These are phyloP conservation scores for Ceratosolen solmsi DNA, from an alignment of 1,140 invertebrate species.

Conservation along the genomic window DNA sequence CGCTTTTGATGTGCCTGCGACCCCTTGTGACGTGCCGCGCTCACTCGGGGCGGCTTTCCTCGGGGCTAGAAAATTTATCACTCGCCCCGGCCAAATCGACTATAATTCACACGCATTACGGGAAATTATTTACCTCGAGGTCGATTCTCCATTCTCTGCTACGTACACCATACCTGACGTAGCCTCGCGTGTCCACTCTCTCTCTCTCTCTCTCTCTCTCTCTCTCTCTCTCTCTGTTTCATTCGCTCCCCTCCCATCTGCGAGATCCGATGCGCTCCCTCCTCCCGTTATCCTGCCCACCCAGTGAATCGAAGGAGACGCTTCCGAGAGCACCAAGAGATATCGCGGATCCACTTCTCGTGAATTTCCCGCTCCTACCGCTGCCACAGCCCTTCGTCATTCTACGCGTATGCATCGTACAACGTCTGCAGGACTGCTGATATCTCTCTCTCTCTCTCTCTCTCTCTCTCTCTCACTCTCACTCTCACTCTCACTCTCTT, in stretches of 20 bases:
- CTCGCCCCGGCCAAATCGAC: neutral
- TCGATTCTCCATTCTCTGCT: neutral
- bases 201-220: neutral
- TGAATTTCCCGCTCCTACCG: neutral
- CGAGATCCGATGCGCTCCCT: too few species aligned
- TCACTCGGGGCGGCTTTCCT: neutral
- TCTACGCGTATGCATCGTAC: neutral
- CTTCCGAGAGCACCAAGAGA: constrained; percentile 20
- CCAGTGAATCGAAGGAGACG: constrained; percentile 9
- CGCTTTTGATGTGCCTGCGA: constrained; percentile 12
- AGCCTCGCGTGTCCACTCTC: neutral
- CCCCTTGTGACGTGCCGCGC: neutral
- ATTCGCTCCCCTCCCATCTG: neutral
- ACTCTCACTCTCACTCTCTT: too few species aligned
- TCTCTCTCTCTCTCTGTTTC: neutral
- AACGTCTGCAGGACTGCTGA: neutral
- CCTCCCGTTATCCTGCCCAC: neutral
- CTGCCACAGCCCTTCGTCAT: neutral
- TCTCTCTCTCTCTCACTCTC: neutral
- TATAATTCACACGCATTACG: constrained; percentile 21
- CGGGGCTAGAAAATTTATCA: constrained; percentile 7
- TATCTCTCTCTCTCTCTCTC: neutral
- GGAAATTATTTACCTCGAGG: constrained; percentile 5
- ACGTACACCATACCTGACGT: neutral
- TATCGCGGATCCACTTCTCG: constrained; percentile 37